These are phyloP conservation scores for Hephaestus fuliginosus DNA, from an alignment of 2,797 vertebrate species.

Conservation along the genomic window DNA sequence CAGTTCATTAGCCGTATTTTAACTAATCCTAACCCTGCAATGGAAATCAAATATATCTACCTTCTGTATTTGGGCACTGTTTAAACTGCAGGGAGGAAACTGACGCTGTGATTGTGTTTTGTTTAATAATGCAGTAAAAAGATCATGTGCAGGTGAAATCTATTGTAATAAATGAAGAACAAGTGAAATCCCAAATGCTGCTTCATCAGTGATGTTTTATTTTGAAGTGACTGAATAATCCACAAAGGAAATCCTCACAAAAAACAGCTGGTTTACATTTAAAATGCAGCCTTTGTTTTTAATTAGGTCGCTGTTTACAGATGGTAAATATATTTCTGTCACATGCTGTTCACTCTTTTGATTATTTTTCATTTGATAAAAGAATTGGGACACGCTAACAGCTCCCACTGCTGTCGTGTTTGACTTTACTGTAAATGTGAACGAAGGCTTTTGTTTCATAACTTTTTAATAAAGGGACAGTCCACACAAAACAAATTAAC, in stretches of 20 bases:
- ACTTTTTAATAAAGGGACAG: conserved; percentile 46
- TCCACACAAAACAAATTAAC: conserved; percentile 22
- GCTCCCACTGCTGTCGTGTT: background rate
- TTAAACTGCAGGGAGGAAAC: background rate
- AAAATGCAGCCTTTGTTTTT: background rate
- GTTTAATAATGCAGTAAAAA: background rate
- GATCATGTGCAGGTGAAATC: background rate
- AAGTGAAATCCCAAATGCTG: background rate
- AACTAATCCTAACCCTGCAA: background rate
- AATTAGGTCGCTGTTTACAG: background rate
- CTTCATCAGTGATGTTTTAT: background rate
- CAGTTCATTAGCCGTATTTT: background rate
- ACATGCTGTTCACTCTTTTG: background rate
- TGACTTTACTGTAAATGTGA: conserved; percentile 23
- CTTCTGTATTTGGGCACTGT: background rate
- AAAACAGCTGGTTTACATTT: background rate
- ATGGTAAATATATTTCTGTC: background rate
- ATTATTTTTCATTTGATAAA: conserved; percentile 12
- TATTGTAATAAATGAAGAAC: background rate
- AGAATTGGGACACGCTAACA: background rate
- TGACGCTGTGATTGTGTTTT: background rate
- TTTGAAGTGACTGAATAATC: background rate
- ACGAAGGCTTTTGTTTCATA: conserved; percentile 18
- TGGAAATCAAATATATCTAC: background rate
- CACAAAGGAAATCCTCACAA: background rate